Evolutionary conservation across 2,888 invertebrate genomes (phyloP).

Genomic region (Mylabris sibirica): DNA sequence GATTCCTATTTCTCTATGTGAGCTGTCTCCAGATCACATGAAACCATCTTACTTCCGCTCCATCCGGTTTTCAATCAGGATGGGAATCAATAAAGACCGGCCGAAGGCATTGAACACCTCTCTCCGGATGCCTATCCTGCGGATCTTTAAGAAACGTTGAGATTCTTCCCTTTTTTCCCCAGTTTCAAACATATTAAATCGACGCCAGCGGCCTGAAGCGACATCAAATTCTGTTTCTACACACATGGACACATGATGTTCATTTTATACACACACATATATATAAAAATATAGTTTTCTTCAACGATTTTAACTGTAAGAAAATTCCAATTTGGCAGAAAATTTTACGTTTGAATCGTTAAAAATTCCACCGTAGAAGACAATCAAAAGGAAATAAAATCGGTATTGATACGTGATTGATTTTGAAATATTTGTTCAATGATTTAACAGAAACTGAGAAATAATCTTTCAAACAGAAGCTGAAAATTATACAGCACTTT

Average conservation of each 20-base stretch:
- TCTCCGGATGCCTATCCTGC: slow-evolving; percentile 32
- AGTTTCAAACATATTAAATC: slow-evolving; percentile 13
- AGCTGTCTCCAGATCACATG: slow-evolving; percentile 53
- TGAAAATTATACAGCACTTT: neutral
- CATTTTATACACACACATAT: neutral
- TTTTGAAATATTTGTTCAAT: neutral
- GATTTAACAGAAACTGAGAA: neutral
- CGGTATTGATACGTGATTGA: neutral
- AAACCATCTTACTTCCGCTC: slow-evolving; percentile 60
- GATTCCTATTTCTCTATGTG: slow-evolving; percentile 51
- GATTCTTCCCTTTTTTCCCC: slow-evolving; percentile 23
- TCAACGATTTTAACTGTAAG: neutral
- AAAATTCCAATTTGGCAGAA: neutral
- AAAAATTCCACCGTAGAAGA: neutral
- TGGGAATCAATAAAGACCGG: slow-evolving; percentile 54
- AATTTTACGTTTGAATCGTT: neutral
- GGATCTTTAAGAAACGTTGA: slow-evolving; percentile 33
- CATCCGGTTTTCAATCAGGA: slow-evolving; percentile 61
- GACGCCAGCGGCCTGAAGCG: slow-evolving; percentile 6
- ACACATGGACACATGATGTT: neutral
- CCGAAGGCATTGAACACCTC: slow-evolving; percentile 38
- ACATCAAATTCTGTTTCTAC: slow-evolving; percentile 9
- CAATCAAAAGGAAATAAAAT: neutral
- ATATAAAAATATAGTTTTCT: neutral
- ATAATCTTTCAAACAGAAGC: neutral